phyloP scores from a whole-genome alignment of 2,888 invertebrate genomes.

The Orchesellides sinensis region DNA sequence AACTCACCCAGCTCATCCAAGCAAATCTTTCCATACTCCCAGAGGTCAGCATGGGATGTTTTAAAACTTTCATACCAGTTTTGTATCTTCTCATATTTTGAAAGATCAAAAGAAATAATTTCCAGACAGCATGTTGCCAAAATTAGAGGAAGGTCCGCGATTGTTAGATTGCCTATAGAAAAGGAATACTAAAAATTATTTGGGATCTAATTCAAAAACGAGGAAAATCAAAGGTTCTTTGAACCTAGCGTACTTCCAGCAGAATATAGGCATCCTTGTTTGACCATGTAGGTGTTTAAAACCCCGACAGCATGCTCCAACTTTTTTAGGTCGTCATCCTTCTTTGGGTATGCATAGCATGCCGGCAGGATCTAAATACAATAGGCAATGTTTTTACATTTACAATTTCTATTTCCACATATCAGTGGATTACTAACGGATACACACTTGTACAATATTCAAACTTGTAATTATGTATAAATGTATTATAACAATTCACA shows the following conservation, averaged over 20 bases:
- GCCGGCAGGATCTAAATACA: conserved; percentile 85
- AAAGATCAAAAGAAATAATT: conserved; percentile 83
- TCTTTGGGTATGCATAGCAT: conserved; percentile 86
- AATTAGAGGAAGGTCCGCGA: conserved; percentile 86
- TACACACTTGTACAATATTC: conserved; percentile 3
- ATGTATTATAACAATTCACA: not conserved
- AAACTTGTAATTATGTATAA: not conserved
- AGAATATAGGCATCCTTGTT: conserved; percentile 82
- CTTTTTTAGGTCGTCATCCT: conserved; percentile 83
- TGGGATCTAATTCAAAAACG: not conserved
- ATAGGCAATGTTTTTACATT: too few relatives aligned
- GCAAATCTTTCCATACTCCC: conserved; percentile 84
- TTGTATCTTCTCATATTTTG: conserved; percentile 79
- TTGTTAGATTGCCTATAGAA: conserved; percentile 81
- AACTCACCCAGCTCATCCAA: conserved; percentile 84
- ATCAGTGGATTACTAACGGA: not conserved
- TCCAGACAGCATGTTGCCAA: conserved; percentile 86
- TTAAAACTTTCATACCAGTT: conserved; percentile 72
- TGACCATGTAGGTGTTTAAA: conserved; percentile 83
- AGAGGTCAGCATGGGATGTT: conserved; percentile 78
- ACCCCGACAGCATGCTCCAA: conserved; percentile 82
- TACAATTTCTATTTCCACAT: conserved; percentile 17
- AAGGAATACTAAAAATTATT: conserved; percentile 17
- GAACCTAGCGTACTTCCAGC: conserved; percentile 79
- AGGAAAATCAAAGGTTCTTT: not conserved